These are phyloP conservation scores for Desmophyllum pertusum DNA, from an alignment of 92 coral and sea anemone species.

Conservation along the genomic window DNA sequence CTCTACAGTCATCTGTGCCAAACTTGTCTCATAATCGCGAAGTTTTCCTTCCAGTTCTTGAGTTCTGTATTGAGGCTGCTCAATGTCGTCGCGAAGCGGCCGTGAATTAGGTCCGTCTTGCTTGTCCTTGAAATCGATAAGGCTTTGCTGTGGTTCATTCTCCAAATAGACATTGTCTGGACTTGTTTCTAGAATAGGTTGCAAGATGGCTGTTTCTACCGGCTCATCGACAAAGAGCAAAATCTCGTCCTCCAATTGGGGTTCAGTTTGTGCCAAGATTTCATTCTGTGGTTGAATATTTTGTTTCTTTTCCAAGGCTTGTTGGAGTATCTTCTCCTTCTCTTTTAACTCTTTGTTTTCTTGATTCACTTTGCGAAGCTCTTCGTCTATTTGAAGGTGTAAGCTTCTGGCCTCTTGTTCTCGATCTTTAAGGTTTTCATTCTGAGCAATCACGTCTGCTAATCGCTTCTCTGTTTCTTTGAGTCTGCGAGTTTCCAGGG, in stretches of 20 bases:
- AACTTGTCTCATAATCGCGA: slow-evolving; percentile 35
- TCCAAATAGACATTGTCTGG: slow-evolving; percentile 1
- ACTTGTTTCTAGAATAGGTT: slow-evolving; percentile 8
- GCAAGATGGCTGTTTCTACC: neutral
- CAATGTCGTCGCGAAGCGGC: slow-evolving; percentile 20
- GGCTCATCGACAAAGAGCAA: slow-evolving; percentile 17
- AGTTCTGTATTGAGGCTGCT: slow-evolving; percentile 21
- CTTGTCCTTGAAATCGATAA: slow-evolving; percentile 16
- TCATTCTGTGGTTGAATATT: neutral
- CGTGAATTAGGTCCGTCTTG: slow-evolving; percentile 40
- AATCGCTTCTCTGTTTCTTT: slow-evolving; percentile 34
- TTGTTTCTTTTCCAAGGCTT: slow-evolving; percentile 34
- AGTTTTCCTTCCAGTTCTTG: slow-evolving; percentile 42
- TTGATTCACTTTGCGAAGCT: slow-evolving; percentile 40
- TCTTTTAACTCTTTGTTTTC: slow-evolving; percentile 63
- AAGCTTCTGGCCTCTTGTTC: slow-evolving; percentile 46
- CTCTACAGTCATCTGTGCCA: slow-evolving; percentile 36
- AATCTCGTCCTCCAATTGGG: neutral
- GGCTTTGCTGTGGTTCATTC: slow-evolving; percentile 5
- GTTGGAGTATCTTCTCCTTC: slow-evolving; percentile 28
- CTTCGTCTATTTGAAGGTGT: slow-evolving; percentile 30
- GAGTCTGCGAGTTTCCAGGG: slow-evolving; percentile 38
- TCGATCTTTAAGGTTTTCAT: slow-evolving; percentile 58
- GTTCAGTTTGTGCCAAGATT: neutral
- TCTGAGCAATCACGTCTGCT: slow-evolving; percentile 46